Conservation (phyloP, 2,113 vertebrate genomes). For the Xiphias gladius region DNA sequence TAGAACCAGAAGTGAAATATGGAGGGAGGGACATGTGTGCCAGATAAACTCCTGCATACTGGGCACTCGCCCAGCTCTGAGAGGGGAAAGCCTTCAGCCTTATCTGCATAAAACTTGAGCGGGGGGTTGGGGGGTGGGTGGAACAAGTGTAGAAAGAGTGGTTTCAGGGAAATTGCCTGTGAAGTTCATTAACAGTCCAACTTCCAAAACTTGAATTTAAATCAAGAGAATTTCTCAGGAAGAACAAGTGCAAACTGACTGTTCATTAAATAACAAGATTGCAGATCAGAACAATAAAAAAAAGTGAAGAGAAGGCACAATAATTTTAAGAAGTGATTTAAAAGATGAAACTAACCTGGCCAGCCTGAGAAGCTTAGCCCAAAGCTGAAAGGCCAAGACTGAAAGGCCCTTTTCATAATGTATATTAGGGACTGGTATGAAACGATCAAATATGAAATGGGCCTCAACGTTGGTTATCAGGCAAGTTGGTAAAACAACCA, state of each 20-base stretch:
- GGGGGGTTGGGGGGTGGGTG: not conserved
- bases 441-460: not conserved
- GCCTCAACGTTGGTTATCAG: not conserved
- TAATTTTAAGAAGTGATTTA: not conserved
- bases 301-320: not conserved
- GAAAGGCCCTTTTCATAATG: not conserved
- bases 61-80: conserved; percentile 70
- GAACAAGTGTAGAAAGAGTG: conserved; percentile 29
- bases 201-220: conserved; percentile 26
- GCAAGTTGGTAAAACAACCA: not conserved
- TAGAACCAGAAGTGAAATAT: conserved; percentile 83
- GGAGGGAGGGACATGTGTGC: conserved; percentile 76
- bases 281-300: not conserved
- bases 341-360: not conserved
- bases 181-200: conserved; percentile 20
- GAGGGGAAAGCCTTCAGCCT: conserved; percentile 66
- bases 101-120: conserved; percentile 70
- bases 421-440: not conserved
- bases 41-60: conserved; percentile 80
- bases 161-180: conserved; percentile 49
- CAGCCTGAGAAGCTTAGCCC: not conserved
- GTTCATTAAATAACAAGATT: not conserved
- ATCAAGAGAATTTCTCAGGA: conserved; percentile 11
- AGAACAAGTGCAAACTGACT: not conserved
- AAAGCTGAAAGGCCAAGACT: not conserved